Percentiles rank a stretch among this genome's conserved stretches.
Conservation (phyloP, 2,113 vertebrate genomes). For the Ciconia boyciana region DNA sequence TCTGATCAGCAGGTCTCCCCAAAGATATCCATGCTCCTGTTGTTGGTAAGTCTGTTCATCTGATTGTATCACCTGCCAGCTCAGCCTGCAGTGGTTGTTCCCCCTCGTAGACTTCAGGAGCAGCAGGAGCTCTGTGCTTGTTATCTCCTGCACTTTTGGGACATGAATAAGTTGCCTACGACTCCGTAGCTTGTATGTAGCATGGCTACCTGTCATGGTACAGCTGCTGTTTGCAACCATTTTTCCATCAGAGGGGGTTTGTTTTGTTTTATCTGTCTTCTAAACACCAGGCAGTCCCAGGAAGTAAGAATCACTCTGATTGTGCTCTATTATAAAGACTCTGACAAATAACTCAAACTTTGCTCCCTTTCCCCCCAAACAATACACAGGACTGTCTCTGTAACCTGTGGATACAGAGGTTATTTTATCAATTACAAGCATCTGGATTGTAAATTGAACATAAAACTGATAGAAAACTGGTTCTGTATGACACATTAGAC, state of each 20-base stretch:
- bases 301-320: background rate
- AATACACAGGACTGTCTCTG: background rate
- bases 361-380: background rate
- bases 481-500: background rate
- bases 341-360: background rate
- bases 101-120: background rate
- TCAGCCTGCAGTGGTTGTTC: fast-evolving
- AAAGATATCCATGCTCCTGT: background rate
- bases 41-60: background rate
- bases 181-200: background rate
- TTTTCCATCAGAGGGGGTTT: background rate
- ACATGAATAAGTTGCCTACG: background rate
- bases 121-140: background rate
- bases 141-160: background rate
- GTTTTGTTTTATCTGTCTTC: background rate
- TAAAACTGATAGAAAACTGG: background rate
- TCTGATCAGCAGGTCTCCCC: background rate
- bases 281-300: background rate
- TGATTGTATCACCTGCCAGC: background rate
- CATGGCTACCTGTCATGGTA: background rate
- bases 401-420: background rate
- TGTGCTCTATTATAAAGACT: background rate
- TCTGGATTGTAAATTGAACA: background rate
- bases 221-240: background rate
- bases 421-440: background rate